Base-by-base conservation (phyloP, 2,888 invertebrate species). In the Smittia aterrima region DNA sequence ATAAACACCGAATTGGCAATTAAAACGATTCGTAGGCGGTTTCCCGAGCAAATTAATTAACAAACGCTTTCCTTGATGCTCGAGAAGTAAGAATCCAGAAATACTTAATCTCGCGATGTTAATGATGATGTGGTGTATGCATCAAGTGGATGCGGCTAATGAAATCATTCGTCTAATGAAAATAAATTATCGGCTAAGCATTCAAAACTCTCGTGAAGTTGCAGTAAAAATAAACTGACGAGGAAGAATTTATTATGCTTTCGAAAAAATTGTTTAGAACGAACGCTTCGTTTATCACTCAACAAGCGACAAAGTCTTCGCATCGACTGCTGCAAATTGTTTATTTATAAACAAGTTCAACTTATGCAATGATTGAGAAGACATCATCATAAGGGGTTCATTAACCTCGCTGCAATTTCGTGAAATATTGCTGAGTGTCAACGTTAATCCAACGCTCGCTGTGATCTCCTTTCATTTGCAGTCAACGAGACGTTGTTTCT, bases 101-200 rank as follows among this genome's bases (percentile, higher is more conserved):
- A 47, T 47, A 47, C 2, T 16, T n/a, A n/a, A 47, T 47, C 9
- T 32, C 47, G 47, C 2, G 47, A n/a, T 6, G 58, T 6, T 18
- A 1, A 9, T 22, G 22, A 58, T 58, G 18, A 58, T 58, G 58
- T 58, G 22, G 58, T 22, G 58, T 58, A 18, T n/a, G 22, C 58
- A 13, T 27, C 64, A 64, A 27, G 64, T 64, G 27, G 22, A 24
- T 27, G 25, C 64, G 64, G 27, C 64, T 27, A 64, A 64, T 64
- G 64, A 64, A 64, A 27, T 64, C 64, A 64, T 64, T 64, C 25
- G 64, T n/a, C 20, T 64, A 64, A 64, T 64, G 64, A 64, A 64
- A 64, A 64, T 58, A 64, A 64, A 64, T 64, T 64, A 64, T 27
- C 64, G 25, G 25, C 25, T 24, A 9, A n/a, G 64, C 58, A 24